Base-by-base conservation (phyloP, 1,140 invertebrate genomes). In the Lucilia cuprina region DNA sequence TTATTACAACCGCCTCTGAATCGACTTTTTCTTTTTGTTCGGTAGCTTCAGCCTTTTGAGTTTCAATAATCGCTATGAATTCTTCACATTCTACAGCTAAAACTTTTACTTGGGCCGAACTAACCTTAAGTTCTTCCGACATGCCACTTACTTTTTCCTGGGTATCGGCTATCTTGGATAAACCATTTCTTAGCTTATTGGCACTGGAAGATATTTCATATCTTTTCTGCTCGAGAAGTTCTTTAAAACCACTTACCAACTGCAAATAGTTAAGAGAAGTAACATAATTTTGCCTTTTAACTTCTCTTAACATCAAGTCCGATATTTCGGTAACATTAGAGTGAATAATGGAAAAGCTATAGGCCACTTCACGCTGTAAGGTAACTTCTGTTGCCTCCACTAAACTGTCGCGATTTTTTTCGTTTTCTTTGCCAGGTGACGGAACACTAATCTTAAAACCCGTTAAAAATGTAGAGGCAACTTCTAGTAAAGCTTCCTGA, bases 181-280 rank as follows among this genome's bases (percentile, higher is more conserved):
- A 90, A 21, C 96, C 96, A 88, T 94, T 95, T 74, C 94, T 89
- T 25, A 96, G 88, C 87, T 96, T 96, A 88, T 95, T 95, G 3
- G 95, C 94, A 86, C 94, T 93, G 41, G 93, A 89, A 0, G 94
- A 93, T 5, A 96, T 91, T 87, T 96, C 94, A 25, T 92, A 89
- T 60, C 96, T 93, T 89, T 97, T 98, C 55, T 92, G 91, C 83
- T 92, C 92, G 12, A 97, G 89, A 92, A 97, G 96, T 94, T 93
- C 93, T 91, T 97, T 96, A 87, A 97, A 97, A 82, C 96, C 95
- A 0, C 94, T 92, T 12, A 97, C 96, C 2, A 97, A 93, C 88
- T 97, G 95, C 41, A 97, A 92, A 88, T 96, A 97, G 92, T 97
- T 97, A 17, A 94, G 95, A 0, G 96, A 96, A 1, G 96, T 97